Evolutionary conservation across 2,113 vertebrate species (phyloP).

Genomic region (Parus major): DNA sequence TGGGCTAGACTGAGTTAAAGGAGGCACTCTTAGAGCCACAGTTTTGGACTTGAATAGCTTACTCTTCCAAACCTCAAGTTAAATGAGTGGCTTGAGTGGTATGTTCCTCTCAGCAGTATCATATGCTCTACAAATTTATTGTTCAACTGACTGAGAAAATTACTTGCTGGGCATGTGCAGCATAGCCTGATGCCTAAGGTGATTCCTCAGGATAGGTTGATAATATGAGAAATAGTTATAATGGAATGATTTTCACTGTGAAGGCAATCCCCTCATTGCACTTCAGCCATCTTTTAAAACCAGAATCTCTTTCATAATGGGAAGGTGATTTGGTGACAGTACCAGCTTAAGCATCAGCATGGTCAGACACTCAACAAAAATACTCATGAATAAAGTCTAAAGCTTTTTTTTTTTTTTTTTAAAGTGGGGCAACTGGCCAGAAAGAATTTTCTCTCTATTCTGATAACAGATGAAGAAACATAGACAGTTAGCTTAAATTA

Average conservation of each 20-base stretch:
- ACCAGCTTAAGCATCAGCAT: not conserved
- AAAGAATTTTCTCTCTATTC: not conserved
- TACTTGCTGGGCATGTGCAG: not conserved
- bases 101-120: not conserved
- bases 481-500: not conserved
- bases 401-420: not conserved
- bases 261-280: not conserved
- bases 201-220: not conserved
- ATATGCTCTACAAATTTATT: not conserved
- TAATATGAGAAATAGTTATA: not conserved
- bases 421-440: not conserved
- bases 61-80: not conserved
- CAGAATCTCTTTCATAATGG: not conserved
- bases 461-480: not conserved
- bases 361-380: not conserved
- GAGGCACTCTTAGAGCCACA: not conserved
- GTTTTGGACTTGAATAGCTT: not conserved
- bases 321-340: not conserved
- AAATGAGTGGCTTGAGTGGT: not conserved
- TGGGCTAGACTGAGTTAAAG: not conserved
- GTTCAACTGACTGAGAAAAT: not conserved
- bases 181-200: not conserved
- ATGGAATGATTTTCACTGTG: not conserved
- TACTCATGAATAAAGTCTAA: not conserved
- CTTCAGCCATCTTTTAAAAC: not conserved